Evolutionary conservation across 2,797 vertebrate genomes (phyloP).

Genomic region (Capromys pilorides): DNA sequence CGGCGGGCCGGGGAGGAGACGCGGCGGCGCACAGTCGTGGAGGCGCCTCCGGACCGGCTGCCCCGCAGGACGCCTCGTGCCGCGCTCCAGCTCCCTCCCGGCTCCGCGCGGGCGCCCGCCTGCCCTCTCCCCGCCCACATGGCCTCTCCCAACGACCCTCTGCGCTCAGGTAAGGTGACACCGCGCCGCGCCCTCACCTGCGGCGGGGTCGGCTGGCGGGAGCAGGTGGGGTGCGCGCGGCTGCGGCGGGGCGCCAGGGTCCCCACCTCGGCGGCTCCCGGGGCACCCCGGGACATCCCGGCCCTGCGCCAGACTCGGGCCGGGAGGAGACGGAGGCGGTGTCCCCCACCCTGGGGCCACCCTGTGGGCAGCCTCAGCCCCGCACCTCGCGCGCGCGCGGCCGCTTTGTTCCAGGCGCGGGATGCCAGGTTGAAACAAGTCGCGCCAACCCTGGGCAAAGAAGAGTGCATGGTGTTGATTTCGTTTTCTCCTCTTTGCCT

Average conservation of each 20-base stretch:
- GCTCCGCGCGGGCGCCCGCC: not conserved
- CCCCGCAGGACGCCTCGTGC: fast-evolving
- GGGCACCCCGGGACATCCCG: not conserved
- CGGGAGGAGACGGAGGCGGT: not conserved
- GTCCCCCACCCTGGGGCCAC: not conserved
- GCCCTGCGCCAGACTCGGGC: not conserved
- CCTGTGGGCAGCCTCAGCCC: fast-evolving
- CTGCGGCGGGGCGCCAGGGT: not conserved
- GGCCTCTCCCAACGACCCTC: slow-evolving; percentile 81
- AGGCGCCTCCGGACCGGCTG: not conserved
- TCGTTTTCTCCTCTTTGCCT: not conserved
- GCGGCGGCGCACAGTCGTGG: not conserved
- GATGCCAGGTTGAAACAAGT: slow-evolving; percentile 63
- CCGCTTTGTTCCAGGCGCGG: slow-evolving; percentile 61
- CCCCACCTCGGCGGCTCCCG: not conserved
- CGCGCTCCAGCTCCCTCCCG: not conserved
- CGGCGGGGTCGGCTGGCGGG: not conserved
- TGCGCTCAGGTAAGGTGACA: slow-evolving; percentile 78
- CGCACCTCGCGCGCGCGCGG: not conserved
- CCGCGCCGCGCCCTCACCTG: not conserved
- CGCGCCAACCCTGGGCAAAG: not conserved
- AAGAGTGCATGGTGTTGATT: not conserved
- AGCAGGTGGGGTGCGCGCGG: not conserved
- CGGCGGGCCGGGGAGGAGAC: not conserved
- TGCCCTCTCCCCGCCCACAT: slow-evolving; percentile 61